A percentile compares a stretch with the other conserved stretches of the same genome.
phyloP scores from a whole-genome alignment of 2,113 vertebrate genomes.

The Cervus canadensis region DNA sequence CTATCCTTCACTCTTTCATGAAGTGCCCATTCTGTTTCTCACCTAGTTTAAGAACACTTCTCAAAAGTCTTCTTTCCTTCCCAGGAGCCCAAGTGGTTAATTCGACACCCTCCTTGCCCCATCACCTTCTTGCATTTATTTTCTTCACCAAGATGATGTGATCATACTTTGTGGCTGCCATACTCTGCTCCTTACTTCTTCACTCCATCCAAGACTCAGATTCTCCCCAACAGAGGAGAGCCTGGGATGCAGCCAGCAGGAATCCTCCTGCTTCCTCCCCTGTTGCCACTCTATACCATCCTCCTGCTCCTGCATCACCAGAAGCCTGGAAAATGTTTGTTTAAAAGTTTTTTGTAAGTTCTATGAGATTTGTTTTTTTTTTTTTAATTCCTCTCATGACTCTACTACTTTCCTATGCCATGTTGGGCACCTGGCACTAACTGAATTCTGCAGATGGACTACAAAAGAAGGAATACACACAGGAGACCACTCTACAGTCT shows the following conservation, averaged over 20 bases:
- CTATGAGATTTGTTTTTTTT: not conserved
- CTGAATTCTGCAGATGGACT: not conserved
- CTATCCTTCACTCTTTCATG: not conserved
- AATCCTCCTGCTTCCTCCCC: not conserved
- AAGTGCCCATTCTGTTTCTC: not conserved
- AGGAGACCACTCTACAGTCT: not conserved
- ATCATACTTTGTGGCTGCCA: not conserved
- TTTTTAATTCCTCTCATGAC: conserved; percentile 23
- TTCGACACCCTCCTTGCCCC: not conserved
- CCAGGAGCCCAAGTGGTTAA: not conserved
- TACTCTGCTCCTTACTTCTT: not conserved
- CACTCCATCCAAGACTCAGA: not conserved
- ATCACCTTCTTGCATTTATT: not conserved
- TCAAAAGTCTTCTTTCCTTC: not conserved
- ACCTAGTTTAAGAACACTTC: not conserved
- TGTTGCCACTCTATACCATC: not conserved
- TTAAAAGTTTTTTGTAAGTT: not conserved
- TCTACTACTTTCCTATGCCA: conserved; percentile 22
- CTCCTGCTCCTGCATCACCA: not conserved
- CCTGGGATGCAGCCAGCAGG: not conserved
- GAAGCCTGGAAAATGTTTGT: not conserved
- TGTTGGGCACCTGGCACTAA: not conserved
- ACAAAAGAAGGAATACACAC: not conserved
- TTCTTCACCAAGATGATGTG: not conserved
- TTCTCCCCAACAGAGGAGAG: not conserved